Conservation (phyloP, 2,888 invertebrate species). For the Chironomus tentans region DNA sequence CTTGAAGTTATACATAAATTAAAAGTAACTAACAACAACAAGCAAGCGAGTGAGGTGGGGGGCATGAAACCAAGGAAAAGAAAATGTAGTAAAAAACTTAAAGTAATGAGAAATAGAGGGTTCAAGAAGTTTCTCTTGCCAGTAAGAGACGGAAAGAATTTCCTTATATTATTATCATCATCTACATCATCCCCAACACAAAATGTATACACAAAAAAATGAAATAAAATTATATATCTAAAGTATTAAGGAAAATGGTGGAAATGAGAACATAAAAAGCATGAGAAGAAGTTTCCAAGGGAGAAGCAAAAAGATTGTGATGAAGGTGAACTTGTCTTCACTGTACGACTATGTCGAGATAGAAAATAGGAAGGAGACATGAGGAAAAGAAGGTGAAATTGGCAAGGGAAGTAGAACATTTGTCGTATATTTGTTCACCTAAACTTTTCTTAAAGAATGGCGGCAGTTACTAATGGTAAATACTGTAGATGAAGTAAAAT, state of each 20-base stretch:
- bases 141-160: too few species aligned
- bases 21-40: background rate
- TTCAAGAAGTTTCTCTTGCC: background rate
- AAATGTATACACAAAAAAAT: too few species aligned
- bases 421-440: conserved; percentile 18
- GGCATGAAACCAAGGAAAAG: background rate
- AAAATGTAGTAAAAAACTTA: background rate
- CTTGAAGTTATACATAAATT: background rate
- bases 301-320: background rate
- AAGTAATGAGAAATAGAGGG: background rate
- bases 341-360: too few species aligned
- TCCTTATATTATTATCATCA: too few species aligned
- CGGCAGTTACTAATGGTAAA: too few species aligned
- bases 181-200: too few species aligned
- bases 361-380: background rate
- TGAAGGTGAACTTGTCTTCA: background rate
- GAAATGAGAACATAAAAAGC: background rate
- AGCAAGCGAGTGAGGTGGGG: background rate
- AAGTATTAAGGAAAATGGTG: background rate
- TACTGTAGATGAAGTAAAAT: background rate
- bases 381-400: background rate
- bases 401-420: conserved; percentile 7
- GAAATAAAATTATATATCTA: too few species aligned
- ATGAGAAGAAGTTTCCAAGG: background rate
- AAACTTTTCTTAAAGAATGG: background rate